Conservation (phyloP, 2,113 vertebrate species). For the Vicugna pacos region DNA sequence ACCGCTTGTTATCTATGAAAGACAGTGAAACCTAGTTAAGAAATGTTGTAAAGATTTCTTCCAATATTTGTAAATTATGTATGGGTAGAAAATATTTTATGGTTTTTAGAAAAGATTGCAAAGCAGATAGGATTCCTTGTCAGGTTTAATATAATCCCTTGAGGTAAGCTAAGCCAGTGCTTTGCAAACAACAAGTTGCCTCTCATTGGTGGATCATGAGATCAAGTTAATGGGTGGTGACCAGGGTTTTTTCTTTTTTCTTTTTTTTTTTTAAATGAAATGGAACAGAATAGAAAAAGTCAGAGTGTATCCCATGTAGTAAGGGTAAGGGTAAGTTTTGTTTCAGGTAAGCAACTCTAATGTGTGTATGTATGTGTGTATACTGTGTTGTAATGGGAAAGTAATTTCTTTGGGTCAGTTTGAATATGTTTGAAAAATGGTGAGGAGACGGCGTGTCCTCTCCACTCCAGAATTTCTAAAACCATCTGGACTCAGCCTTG, state of each 20-base stretch:
- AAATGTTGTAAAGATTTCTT: background rate
- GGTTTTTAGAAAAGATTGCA: conserved; percentile 10
- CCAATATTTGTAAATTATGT: background rate
- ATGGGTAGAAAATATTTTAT: background rate
- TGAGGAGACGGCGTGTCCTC: background rate
- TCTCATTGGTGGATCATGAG: background rate
- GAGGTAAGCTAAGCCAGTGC: background rate
- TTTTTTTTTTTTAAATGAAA: background rate
- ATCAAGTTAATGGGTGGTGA: background rate
- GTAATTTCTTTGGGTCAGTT: background rate
- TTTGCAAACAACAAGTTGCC: background rate
- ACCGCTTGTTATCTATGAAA: background rate
- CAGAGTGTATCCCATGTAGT: background rate
- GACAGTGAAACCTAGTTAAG: background rate
- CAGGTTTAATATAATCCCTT: background rate
- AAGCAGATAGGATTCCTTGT: background rate
- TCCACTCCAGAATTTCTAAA: background rate
- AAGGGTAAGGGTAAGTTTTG: background rate
- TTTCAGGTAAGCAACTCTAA: background rate
- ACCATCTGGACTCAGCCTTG: background rate
- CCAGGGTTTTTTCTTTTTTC: background rate
- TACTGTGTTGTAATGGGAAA: background rate
- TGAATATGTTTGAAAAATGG: conserved; percentile 36
- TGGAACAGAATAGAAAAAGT: background rate
- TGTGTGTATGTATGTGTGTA: background rate